Conservation (phyloP, 2,113 vertebrate species). For the Percina caprodes region DNA sequence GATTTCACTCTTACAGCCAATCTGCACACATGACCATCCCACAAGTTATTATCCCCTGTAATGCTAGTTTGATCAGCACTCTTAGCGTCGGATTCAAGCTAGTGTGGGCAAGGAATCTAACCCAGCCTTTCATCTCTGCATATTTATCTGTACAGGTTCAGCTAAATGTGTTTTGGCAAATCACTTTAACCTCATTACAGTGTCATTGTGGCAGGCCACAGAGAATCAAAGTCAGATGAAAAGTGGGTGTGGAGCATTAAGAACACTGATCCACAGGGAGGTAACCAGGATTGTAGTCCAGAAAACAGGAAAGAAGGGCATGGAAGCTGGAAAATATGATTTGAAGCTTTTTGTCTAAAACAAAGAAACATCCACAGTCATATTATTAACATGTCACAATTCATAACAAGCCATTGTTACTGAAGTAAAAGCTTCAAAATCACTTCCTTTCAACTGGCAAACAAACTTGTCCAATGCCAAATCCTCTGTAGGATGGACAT, state of each 20-base stretch:
- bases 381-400: slow-evolving; percentile 18
- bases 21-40: not conserved
- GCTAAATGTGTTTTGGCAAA: slow-evolving; percentile 41
- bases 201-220: not conserved
- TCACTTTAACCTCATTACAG: slow-evolving; percentile 52
- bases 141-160: slow-evolving; percentile 16
- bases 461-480: slow-evolving; percentile 50
- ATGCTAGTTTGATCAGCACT: slow-evolving; percentile 46
- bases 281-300: slow-evolving; percentile 21
- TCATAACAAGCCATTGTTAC: slow-evolving; percentile 13
- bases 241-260: slow-evolving; percentile 4
- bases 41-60: slow-evolving; percentile 49
- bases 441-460: slow-evolving; percentile 47
- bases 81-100: slow-evolving; percentile 24
- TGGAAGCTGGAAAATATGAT: slow-evolving; percentile 13
- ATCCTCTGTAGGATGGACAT: slow-evolving; percentile 52
- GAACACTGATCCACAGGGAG: not conserved
- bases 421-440: slow-evolving; percentile 26
- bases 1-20: not conserved
- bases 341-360: not conserved
- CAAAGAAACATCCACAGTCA: not conserved
- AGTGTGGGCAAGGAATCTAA: slow-evolving; percentile 16
- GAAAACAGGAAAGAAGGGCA: not conserved
- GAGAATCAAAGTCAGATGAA: slow-evolving; percentile 25
- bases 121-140: slow-evolving; percentile 40